These are phyloP conservation scores for Ormyrus labotus DNA, from an alignment of 2,888 invertebrate genomes.

Conservation along the genomic window DNA sequence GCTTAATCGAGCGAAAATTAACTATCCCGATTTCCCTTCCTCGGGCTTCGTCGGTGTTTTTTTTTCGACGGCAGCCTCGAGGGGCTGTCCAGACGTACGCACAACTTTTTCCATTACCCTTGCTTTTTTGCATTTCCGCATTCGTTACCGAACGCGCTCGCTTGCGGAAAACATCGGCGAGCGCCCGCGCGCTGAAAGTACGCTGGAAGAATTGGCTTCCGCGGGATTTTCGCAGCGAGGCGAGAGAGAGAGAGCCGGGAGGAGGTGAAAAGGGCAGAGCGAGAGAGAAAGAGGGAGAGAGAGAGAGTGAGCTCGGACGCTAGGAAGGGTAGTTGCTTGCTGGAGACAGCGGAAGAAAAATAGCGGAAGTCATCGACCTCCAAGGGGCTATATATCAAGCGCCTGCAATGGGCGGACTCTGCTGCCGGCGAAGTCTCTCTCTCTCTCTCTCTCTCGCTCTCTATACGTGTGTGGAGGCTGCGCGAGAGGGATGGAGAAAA, in stretches of 20 bases:
- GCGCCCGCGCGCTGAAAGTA: conserved; percentile 31
- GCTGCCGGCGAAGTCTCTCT: conserved; percentile 15
- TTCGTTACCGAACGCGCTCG: conserved; percentile 35
- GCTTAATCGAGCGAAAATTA: neutral
- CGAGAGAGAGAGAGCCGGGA: conserved; percentile 57
- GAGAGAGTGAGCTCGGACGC: conserved; percentile 59
- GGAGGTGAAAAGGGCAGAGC: conserved; percentile 49
- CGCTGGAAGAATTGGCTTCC: conserved; percentile 54
- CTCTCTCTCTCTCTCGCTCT: neutral
- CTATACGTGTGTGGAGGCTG: conserved; percentile 32
- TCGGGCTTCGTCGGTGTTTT: too few relatives aligned
- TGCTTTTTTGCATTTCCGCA: conserved; percentile 62
- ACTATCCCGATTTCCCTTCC: neutral
- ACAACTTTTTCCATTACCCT: conserved; percentile 52
- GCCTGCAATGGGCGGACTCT: conserved; percentile 65
- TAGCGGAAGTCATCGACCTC: conserved; percentile 81
- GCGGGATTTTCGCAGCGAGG: conserved; percentile 47
- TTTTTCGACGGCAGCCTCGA: neutral
- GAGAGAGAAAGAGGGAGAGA: conserved; percentile 61
- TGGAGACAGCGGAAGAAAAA: conserved; percentile 80
- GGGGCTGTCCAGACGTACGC: neutral
- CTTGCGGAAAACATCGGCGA: conserved; percentile 9
- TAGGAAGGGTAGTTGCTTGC: conserved; percentile 75
- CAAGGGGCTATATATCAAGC: conserved; percentile 79
- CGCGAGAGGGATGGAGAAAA: conserved; percentile 8